phyloP scores from a whole-genome alignment of 1,140 invertebrate genomes.

The Gryllus bimaculatus region DNA sequence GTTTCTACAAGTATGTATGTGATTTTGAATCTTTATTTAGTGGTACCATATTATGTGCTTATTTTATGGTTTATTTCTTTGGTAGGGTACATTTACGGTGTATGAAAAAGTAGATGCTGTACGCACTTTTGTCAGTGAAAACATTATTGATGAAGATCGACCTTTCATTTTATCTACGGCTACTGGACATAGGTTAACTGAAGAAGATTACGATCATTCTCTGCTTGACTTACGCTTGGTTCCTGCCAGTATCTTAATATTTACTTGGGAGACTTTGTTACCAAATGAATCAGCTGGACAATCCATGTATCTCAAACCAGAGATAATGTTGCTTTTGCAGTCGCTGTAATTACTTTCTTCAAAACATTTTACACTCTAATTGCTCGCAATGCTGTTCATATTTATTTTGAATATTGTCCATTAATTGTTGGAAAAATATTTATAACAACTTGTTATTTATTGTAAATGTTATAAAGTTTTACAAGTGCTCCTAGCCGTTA shows the following conservation, averaged over 20 bases:
- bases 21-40: not conserved
- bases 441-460: not conserved
- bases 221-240: constrained; percentile 61
- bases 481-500: too few species aligned
- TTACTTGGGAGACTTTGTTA: constrained; percentile 46
- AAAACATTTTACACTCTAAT: not conserved
- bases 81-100: constrained; percentile 71
- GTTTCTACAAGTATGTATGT: constrained; percentile 55
- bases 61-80: constrained; percentile 18
- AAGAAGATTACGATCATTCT: constrained; percentile 50
- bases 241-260: constrained; percentile 62
- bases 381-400: not conserved
- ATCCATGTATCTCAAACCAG: constrained; percentile 58
- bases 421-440: not conserved
- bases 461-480: not conserved
- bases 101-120: constrained; percentile 62
- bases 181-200: constrained; percentile 48
- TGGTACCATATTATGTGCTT: constrained; percentile 5
- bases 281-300: constrained; percentile 42
- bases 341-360: constrained; percentile 37
- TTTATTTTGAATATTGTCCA: too few species aligned
- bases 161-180: constrained; percentile 54
- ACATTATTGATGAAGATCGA: constrained; percentile 50
- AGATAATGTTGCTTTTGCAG: constrained; percentile 59
- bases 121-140: constrained; percentile 61